Base-by-base conservation (phyloP, 2,888 invertebrate genomes). In the Mechanitis messenoides region DNA sequence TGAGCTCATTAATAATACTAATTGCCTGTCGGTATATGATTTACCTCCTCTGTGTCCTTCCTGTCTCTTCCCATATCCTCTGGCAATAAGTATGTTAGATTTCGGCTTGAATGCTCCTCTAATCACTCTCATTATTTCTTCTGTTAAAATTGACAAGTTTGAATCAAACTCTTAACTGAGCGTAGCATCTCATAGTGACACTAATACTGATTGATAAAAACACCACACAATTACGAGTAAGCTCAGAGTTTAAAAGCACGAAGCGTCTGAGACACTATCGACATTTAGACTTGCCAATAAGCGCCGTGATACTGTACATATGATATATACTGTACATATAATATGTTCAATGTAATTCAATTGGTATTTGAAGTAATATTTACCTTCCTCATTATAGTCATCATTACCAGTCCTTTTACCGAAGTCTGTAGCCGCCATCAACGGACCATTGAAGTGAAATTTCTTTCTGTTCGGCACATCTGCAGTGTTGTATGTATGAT, bases 321-420 rank as follows among this genome's bases (percentile, higher is more conserved):
- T 50, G 28, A 3, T 9, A 42, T 42, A 11, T 46, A 58, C 4
- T 58, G 20, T 9, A 20, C 20, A 20, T 20, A 20, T 20, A 20
- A 20, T 20, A 20, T 20, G 20, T 20, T 20, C 20, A 20, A 20
- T 20, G 0, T 20, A 20, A 20, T 20, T 20, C 20, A 20, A 20
- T 20, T 20, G 31, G 7, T 50, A 31, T 50, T 50, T 11, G 50
- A 50, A 50, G 47, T 38, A 50, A 35, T 58, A 3, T 42, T 84
- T 88, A 89, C 89, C 88, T 87, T 86, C 85, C 35, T 83, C 83
- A 31, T 67, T 69, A 60, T 69, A 70, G 55, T 82, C 81, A 72
- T 82, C 81, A 65, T 75, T 77, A 79, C 74, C 79, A 77, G 78
- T 81, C 68, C 88, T 73, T 78, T 89, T 89, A 66, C 88, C 89